A percentile compares a stretch with the other conserved stretches of the same genome.
These are phyloP conservation scores for Rhopalosiphum nymphaeae DNA, from an alignment of 2,888 invertebrate species.

Conservation along the genomic window DNA sequence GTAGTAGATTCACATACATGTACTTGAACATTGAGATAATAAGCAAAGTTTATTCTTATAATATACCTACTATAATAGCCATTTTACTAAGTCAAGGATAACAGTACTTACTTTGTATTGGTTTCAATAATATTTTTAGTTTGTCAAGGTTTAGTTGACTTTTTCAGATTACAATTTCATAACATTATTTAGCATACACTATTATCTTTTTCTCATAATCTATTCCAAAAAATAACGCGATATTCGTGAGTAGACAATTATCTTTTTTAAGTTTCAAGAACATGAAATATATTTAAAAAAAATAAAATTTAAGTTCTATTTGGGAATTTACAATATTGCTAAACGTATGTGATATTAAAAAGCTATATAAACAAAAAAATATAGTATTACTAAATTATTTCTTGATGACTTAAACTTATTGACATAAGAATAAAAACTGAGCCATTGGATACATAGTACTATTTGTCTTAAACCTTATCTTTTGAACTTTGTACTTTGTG, in stretches of 20 bases:
- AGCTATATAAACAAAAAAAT: neutral
- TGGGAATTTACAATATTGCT: neutral
- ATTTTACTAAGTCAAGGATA: slow-evolving; percentile 4
- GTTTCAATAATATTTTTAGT: neutral
- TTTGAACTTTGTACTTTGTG: too few relatives aligned
- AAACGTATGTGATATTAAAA: neutral
- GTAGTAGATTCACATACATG: neutral
- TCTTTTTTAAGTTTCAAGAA: neutral
- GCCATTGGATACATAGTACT: neutral
- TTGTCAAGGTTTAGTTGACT: neutral
- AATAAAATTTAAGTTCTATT: neutral
- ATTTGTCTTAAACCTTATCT: neutral
- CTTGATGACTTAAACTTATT: neutral
- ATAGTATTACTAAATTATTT: neutral
- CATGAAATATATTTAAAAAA: neutral
- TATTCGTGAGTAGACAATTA: neutral
- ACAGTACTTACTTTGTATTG: neutral
- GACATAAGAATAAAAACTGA: neutral
- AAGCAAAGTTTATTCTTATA: neutral
- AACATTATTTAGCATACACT: neutral
- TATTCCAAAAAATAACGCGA: neutral
- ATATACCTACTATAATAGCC: neutral
- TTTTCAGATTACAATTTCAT: neutral
- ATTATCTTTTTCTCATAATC: neutral
- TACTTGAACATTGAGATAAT: neutral